phyloP scores from a whole-genome alignment of 2,797 vertebrate species.

The Octomys mimax region DNA sequence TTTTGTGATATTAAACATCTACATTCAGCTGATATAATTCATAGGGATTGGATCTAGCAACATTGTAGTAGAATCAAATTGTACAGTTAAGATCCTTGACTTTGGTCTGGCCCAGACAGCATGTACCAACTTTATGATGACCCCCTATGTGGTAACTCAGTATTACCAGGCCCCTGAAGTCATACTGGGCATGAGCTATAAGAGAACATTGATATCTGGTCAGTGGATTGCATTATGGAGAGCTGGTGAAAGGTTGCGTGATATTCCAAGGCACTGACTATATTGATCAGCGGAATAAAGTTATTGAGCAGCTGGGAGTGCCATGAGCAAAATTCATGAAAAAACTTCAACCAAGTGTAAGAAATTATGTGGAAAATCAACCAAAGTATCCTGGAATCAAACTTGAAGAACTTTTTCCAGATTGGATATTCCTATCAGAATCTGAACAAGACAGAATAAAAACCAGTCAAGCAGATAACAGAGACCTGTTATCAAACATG shows the following conservation, averaged over 20 bases:
- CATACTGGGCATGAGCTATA: slow-evolving; percentile 99
- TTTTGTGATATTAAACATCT: slow-evolving; percentile 98
- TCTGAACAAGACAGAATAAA: slow-evolving; percentile 97
- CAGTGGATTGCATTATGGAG: too few species aligned
- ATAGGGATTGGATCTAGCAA: slow-evolving; percentile 99
- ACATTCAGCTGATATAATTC: slow-evolving; percentile 98
- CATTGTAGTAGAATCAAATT: slow-evolving; percentile 98
- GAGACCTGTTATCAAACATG: slow-evolving; percentile 98
- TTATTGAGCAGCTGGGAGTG: slow-evolving; percentile 98
- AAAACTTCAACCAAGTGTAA: slow-evolving; percentile 97
- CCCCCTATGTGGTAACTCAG: slow-evolving; percentile 97
- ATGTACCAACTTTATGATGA: slow-evolving; percentile 99
- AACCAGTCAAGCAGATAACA: slow-evolving; percentile 94
- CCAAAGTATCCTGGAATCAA: slow-evolving; percentile 97
- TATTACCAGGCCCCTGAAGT: slow-evolving; percentile 98
- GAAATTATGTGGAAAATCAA: slow-evolving; percentile 99
- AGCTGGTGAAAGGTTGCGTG: too few species aligned
- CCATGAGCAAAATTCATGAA: slow-evolving; percentile 98
- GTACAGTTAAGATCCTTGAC: slow-evolving; percentile 98
- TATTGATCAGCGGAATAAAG: slow-evolving; percentile 99
- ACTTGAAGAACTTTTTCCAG: slow-evolving; percentile 97
- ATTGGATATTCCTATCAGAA: slow-evolving; percentile 98
- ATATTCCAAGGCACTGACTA: slow-evolving; percentile 72
- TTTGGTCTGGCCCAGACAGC: slow-evolving; percentile 97
- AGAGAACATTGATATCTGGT: slow-evolving; percentile 93